Conservation (phyloP, 2,888 invertebrate genomes). For the Formica aserva region DNA sequence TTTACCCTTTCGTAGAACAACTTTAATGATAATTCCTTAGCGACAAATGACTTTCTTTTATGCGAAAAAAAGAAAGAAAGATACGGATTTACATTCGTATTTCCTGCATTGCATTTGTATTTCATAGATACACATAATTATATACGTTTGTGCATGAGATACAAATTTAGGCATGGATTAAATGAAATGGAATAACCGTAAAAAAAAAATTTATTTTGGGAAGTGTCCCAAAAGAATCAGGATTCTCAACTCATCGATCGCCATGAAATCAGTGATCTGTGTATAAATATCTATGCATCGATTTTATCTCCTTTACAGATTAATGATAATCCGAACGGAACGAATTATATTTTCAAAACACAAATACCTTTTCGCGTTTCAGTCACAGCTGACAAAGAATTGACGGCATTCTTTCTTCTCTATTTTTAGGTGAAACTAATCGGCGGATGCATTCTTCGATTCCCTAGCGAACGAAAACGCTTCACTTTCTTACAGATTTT, state of each 20-base stretch:
- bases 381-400: slow-evolving; percentile 69
- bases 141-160: too few species aligned
- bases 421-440: slow-evolving; percentile 57
- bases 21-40: too few species aligned
- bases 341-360: slow-evolving; percentile 84
- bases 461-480: too few species aligned
- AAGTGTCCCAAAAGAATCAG: slow-evolving; percentile 33
- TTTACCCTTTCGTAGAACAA: too few species aligned
- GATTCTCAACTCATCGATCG: slow-evolving; percentile 40
- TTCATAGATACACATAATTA: neutral
- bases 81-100: neutral
- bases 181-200: neutral
- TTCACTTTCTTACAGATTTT: neutral
- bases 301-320: neutral
- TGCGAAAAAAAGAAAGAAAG: neutral
- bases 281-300: slow-evolving; percentile 26
- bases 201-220: slow-evolving; percentile 34
- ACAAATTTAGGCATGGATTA: neutral
- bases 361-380: slow-evolving; percentile 73
- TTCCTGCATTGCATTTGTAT: neutral
- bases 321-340: slow-evolving; percentile 81
- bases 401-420: slow-evolving; percentile 63
- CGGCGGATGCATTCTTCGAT: slow-evolving; percentile 10
- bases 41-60: slow-evolving; percentile 19
- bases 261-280: slow-evolving; percentile 73